These are phyloP conservation scores for Thaumetopoea pityocampa DNA, from an alignment of 1,140 invertebrate species.

Conservation along the genomic window DNA sequence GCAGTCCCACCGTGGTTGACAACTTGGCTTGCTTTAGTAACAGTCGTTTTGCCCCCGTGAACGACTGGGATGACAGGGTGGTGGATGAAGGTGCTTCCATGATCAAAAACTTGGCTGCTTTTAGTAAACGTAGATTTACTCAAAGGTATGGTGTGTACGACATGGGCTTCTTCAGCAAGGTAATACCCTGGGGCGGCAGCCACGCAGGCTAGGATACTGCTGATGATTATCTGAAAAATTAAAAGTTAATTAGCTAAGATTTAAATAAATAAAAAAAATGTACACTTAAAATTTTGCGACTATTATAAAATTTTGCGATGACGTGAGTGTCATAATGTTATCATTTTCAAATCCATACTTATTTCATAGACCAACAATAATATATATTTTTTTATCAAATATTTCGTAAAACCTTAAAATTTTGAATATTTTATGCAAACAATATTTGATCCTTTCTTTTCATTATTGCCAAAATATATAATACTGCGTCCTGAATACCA, in stretches of 20 bases:
- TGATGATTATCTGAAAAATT: slow-evolving; percentile 54
- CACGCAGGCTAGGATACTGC: slow-evolving; percentile 64
- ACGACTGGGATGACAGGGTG: slow-evolving; percentile 29
- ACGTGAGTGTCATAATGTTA: no score
- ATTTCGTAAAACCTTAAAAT: no score
- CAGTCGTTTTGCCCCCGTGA: slow-evolving; percentile 38
- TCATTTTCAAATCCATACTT: no score
- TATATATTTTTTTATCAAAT: no score
- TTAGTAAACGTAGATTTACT: slow-evolving; percentile 37
- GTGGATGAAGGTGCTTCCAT: slow-evolving; percentile 22
- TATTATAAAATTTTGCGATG: no score
- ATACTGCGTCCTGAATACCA: no score
- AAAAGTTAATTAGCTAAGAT: slow-evolving; percentile 6
- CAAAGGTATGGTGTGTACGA: slow-evolving; percentile 9
- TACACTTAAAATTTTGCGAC: no score
- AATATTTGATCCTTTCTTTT: no score
- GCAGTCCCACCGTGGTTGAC: slow-evolving; percentile 52
- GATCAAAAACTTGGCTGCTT: slow-evolving; percentile 40
- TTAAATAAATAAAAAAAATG: no score
- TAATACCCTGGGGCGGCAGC: slow-evolving; percentile 55
- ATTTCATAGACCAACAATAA: no score
- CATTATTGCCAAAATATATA: no score
- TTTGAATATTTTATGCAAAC: no score
- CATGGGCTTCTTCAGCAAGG: slow-evolving; percentile 27
- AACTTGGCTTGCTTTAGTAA: slow-evolving; percentile 48